phyloP scores from a whole-genome alignment of 2,113 vertebrate genomes.

The Psittacus erithacus region DNA sequence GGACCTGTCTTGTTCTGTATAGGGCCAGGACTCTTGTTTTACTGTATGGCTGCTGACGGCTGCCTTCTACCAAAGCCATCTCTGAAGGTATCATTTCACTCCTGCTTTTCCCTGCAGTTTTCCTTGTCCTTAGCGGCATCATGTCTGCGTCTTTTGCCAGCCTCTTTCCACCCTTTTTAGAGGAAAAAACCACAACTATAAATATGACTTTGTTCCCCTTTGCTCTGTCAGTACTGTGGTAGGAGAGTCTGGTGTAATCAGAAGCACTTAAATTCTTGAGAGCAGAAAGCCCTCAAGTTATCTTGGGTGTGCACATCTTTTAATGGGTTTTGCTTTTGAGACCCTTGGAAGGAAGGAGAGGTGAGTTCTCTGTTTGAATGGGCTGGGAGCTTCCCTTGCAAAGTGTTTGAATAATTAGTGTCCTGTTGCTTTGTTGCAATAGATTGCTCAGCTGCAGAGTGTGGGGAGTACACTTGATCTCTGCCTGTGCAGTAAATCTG shows the following conservation, averaged over 20 bases:
- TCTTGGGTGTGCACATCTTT: not conserved
- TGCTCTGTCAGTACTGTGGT: not conserved
- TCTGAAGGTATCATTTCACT: conserved; percentile 52
- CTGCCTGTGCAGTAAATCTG: not conserved
- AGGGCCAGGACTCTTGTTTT: conserved; percentile 54
- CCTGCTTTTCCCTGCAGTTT: conserved; percentile 43
- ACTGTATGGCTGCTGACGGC: conserved; percentile 41
- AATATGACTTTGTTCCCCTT: not conserved
- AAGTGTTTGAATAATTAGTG: not conserved
- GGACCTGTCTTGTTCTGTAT: conserved; percentile 30
- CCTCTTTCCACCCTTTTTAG: conserved; percentile 35
- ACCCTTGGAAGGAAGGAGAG: not conserved
- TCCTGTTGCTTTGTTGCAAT: not conserved
- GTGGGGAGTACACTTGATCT: not conserved
- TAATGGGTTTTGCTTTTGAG: not conserved
- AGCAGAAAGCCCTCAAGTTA: not conserved
- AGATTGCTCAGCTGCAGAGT: not conserved
- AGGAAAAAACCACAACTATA: not conserved
- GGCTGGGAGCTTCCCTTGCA: not conserved
- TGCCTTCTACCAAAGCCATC: conserved; percentile 35
- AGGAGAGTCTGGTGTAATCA: not conserved
- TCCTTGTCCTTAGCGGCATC: not conserved
- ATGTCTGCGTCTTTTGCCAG: conserved; percentile 20
- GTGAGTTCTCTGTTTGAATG: not conserved
- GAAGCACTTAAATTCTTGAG: not conserved